Evolutionary conservation across 37 sponge, comb jelly and placozoan genomes (phyloP).

Genomic region (Aphrocallistes beatrix): DNA sequence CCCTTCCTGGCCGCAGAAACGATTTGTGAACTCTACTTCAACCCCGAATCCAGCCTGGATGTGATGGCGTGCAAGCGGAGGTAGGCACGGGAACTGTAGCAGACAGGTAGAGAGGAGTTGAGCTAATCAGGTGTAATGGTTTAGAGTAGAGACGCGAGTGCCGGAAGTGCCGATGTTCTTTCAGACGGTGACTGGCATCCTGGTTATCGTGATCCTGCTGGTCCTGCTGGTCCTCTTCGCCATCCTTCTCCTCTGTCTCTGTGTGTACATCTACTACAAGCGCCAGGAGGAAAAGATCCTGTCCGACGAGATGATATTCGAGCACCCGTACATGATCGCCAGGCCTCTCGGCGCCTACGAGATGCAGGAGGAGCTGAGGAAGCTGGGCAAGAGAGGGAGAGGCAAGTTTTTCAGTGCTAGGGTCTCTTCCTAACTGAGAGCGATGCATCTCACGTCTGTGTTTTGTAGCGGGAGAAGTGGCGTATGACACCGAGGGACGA

Average conservation of each 20-base stretch:
- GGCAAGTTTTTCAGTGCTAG: not conserved
- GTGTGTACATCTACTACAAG: not conserved
- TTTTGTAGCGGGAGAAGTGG: not conserved
- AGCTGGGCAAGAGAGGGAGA: not conserved
- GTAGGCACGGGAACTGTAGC: not conserved
- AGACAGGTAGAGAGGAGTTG: not conserved
- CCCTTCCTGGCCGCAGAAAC: not conserved
- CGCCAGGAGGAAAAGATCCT: not conserved
- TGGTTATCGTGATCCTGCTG: not conserved
- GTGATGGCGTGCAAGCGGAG: not conserved
- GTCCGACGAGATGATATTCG: not conserved
- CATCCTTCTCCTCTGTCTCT: not conserved
- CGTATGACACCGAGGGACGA: not conserved
- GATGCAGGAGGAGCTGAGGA: constrained; percentile 9
- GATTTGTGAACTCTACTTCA: not conserved
- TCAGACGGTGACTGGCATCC: not conserved
- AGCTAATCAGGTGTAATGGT: not conserved
- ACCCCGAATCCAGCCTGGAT: not conserved
- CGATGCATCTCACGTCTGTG: not conserved
- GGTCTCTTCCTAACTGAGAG: not conserved
- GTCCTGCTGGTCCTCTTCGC: not conserved
- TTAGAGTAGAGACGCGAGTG: not conserved
- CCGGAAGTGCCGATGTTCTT: not conserved
- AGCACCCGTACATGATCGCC: constrained; percentile 8
- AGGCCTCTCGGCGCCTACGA: not conserved